These are phyloP conservation scores for Melanotaenia parkinsoni DNA, from an alignment of 2,797 vertebrate genomes.

Conservation along the genomic window DNA sequence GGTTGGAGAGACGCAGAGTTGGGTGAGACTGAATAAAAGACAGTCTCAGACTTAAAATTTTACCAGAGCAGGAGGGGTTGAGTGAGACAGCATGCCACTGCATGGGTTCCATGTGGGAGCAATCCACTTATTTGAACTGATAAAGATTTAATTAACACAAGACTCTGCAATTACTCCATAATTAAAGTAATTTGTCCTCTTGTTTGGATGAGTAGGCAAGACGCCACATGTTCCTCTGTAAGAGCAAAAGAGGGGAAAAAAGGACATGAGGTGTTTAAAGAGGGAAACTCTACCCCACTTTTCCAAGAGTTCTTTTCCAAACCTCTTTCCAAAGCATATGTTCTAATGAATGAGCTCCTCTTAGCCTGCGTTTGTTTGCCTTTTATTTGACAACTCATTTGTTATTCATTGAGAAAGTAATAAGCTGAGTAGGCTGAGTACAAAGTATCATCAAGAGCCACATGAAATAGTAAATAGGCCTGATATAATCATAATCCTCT, in stretches of 20 bases:
- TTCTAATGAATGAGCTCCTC: constrained; percentile 49
- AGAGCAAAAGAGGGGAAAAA: constrained; percentile 39
- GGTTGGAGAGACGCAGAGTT: constrained; percentile 48
- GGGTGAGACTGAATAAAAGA: constrained; percentile 53
- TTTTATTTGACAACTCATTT: constrained; percentile 75
- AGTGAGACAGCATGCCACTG: constrained; percentile 65
- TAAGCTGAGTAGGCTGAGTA: constrained; percentile 68
- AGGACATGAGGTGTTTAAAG: constrained; percentile 40
- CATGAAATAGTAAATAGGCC: constrained; percentile 75
- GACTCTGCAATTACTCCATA: constrained; percentile 96
- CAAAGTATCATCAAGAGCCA: constrained; percentile 76
- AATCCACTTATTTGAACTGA: constrained; percentile 99
- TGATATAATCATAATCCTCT: constrained; percentile 76
- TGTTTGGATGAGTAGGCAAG: constrained; percentile 79
- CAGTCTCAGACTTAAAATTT: constrained; percentile 55
- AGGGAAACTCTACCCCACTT: constrained; percentile 40
- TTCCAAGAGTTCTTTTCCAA: constrained; percentile 37
- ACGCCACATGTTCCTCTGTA: constrained; percentile 57
- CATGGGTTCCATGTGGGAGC: constrained; percentile 91
- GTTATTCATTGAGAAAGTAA: constrained; percentile 78
- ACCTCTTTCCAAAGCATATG: constrained; percentile 24
- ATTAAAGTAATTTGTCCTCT: constrained; percentile 98
- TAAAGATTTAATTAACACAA: constrained; percentile 99
- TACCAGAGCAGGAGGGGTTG: constrained; percentile 39
- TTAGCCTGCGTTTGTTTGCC: constrained; percentile 70